Evolutionary conservation across 2,113 vertebrate genomes (phyloP).

Genomic region (Lates calcarifer): DNA sequence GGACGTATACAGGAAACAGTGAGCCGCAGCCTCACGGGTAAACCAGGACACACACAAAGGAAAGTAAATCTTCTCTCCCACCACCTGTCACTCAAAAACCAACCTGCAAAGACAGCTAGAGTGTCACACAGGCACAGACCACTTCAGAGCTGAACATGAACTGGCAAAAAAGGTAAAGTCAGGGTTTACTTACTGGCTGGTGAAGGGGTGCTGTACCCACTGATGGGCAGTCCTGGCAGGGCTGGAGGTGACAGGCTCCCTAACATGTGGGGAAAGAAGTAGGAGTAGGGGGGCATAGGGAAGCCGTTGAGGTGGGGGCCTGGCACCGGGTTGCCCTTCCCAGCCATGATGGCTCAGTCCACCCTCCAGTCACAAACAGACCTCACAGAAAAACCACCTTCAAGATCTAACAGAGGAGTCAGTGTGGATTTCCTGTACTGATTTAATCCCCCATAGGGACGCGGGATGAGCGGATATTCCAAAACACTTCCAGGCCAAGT

Average conservation of each 20-base stretch:
- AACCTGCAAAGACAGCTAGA: slow-evolving; percentile 12
- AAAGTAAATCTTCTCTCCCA: slow-evolving; percentile 32
- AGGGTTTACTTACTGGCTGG: slow-evolving; percentile 93
- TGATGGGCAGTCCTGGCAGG: slow-evolving; percentile 91
- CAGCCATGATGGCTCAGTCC: slow-evolving; percentile 89
- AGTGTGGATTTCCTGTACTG: slow-evolving; percentile 47
- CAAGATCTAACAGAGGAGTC: slow-evolving; percentile 33
- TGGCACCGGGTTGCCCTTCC: slow-evolving; percentile 92
- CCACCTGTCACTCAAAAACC: slow-evolving; percentile 19
- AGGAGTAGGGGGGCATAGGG: slow-evolving; percentile 94
- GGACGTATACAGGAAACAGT: slow-evolving; percentile 27
- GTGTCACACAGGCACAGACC: neutral
- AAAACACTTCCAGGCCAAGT: neutral
- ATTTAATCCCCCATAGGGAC: slow-evolving; percentile 77
- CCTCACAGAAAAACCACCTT: slow-evolving; percentile 26
- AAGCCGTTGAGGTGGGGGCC: slow-evolving; percentile 93
- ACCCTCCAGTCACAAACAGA: slow-evolving; percentile 59
- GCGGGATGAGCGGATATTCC: slow-evolving; percentile 69
- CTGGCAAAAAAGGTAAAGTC: neutral
- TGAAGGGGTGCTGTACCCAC: slow-evolving; percentile 96
- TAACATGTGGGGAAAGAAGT: slow-evolving; percentile 96
- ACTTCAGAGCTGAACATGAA: neutral
- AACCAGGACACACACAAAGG: slow-evolving; percentile 56
- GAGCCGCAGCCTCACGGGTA: slow-evolving; percentile 26
- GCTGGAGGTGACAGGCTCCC: slow-evolving; percentile 93